These are phyloP conservation scores for Salticus scenicus DNA, from an alignment of 2,888 invertebrate species.

Conservation along the genomic window DNA sequence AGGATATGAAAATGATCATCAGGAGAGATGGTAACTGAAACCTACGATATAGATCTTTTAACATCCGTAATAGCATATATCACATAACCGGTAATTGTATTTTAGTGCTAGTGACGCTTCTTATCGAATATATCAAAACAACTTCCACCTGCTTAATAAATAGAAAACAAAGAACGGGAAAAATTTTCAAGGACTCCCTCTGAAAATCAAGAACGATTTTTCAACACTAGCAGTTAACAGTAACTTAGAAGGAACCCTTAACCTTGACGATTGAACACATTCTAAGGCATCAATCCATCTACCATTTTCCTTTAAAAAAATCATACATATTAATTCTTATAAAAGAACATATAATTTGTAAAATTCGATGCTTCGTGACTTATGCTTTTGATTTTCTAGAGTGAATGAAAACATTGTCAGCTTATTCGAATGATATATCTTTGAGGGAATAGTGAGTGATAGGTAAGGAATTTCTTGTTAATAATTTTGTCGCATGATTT, in stretches of 20 bases:
- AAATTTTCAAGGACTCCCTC: constrained; percentile 33
- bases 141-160: constrained; percentile 23
- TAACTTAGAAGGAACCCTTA: background rate
- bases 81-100: constrained; percentile 16
- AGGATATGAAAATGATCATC: background rate
- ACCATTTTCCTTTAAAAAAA: constrained; percentile 31
- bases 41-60: constrained; percentile 3
- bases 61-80: constrained; percentile 9
- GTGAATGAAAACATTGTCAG: background rate
- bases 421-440: background rate
- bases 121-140: constrained; percentile 23
- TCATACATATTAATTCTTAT: constrained; percentile 15
- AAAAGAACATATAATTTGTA: background rate
- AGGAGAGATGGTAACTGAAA: background rate
- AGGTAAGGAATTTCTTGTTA: too few relatives aligned
- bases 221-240: constrained; percentile 25
- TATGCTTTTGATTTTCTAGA: background rate
- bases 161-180: constrained; percentile 46
- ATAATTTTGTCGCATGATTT: too few relatives aligned
- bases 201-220: constrained; percentile 34
- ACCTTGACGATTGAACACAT: constrained; percentile 26
- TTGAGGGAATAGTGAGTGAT: too few relatives aligned
- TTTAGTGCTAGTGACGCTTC: background rate
- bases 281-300: constrained; percentile 16
- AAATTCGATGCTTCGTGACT: background rate